Evolutionary conservation across 2,113 vertebrate species (phyloP), one percentile per base, ranked within the genome.

Genomic region (Sinocyclocheilus maitianheensis): DNA sequence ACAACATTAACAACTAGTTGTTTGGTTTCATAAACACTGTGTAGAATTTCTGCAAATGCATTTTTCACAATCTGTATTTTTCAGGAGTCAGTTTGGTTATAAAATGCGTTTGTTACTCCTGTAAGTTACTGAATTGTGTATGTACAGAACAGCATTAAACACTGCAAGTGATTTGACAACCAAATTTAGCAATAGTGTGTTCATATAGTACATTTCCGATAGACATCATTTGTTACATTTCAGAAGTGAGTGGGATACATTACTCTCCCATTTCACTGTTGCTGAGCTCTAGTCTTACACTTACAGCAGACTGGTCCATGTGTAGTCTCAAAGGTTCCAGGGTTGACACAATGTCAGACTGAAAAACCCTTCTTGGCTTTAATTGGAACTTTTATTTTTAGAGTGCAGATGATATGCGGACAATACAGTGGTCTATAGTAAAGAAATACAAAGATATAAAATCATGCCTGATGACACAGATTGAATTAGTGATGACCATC

Each of bases 321-420:
- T 12, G 5, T 48, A 24, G 22, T 13, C 74, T 76, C 43, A 51
- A 76, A 76, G 74, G 43, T 76, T 48, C 10, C 74, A 76, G n/a
- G n/a, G 43, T 51, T 8, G 43, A 76, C n/a, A 24, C n/a, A 26
- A 13, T 76, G 74, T 76, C 43, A 76, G n/a, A 51, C n/a, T 48
- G 5, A 16, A 75, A 40, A 48, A 74, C 0, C 40, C 2, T 43
- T 74, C 22, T 74, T n/a, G 40, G 72, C 72, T 48, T 43, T 75
- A 75, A 75, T 16, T 75, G 43, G 72, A 75, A 24, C 43, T 75
- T 72, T 75, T 75, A 75, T 26, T 75, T 75, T 75, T 75, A 75
- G 72, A 75, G 22, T 75, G 22, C 72, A 16, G 43, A 75, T 75
- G 12, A 48, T 75, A 5, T 48, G 72, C 12, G 6, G 72, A 24